Percentiles rank a stretch among this genome's conserved stretches.
Conservation (phyloP, 2,113 vertebrate species). For the Prionailurus viverrinus region DNA sequence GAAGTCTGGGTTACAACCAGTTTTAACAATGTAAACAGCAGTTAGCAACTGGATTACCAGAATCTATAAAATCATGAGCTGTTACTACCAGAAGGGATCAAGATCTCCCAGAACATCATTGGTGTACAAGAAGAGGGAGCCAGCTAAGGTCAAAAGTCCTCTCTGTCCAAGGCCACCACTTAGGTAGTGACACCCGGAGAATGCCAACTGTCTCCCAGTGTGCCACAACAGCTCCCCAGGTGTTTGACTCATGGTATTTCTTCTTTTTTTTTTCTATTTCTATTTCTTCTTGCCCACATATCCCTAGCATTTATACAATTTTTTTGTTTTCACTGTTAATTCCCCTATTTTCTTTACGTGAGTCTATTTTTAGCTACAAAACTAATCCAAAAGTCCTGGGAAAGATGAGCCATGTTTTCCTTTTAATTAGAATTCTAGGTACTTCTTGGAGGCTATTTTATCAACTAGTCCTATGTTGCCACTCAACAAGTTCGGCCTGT, state of each 20-base stretch:
- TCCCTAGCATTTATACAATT: not conserved
- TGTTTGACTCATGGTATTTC: too few relatives aligned
- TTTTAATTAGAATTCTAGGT: not conserved
- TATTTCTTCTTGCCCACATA: not conserved
- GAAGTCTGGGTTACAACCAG: not conserved
- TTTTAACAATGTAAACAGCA: not conserved
- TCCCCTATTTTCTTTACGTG: not conserved
- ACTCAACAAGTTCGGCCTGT: not conserved
- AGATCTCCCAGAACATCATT: not conserved
- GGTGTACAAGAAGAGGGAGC: not conserved
- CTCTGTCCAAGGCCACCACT: rapidly evolving
- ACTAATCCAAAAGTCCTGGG: not conserved
- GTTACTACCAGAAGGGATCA: not conserved
- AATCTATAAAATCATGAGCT: not conserved
- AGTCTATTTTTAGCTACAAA: not conserved
- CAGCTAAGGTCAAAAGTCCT: not conserved
- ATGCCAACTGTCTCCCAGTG: rapidly evolving
- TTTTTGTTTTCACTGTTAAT: not conserved
- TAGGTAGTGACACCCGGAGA: rapidly evolving
- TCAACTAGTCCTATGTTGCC: not conserved
- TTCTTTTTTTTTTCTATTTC: too few relatives aligned
- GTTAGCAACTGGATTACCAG: not conserved
- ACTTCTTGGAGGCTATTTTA: not conserved
- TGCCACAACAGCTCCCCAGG: not conserved
- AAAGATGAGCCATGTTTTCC: not conserved